phyloP scores from a whole-genome alignment of 2,888 invertebrate genomes.

The Mimumesa dahlbomi region DNA sequence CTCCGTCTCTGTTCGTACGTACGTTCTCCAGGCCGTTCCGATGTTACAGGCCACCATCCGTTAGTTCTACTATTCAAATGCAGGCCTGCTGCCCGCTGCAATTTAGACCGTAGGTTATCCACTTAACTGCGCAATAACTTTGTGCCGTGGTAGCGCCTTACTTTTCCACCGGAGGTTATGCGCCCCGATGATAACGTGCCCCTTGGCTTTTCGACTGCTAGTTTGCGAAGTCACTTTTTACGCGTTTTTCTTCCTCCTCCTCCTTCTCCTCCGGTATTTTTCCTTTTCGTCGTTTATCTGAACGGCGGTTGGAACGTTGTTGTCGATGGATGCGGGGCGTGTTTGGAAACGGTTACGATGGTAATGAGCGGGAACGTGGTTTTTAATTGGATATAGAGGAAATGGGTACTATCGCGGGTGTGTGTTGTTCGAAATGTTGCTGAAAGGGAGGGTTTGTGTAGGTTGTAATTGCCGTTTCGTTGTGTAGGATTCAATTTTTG shows the following conservation, averaged over 20 bases:
- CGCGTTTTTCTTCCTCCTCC: constrained; percentile 15
- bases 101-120: constrained; percentile 66
- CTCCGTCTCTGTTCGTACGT: constrained; percentile 9
- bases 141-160: constrained; percentile 35
- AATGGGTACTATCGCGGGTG: too few relatives aligned
- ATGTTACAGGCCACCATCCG: constrained; percentile 45
- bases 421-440: too few relatives aligned
- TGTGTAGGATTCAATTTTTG: too few relatives aligned
- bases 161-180: constrained; percentile 38
- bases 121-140: constrained; percentile 62
- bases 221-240: too few relatives aligned
- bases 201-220: constrained; percentile 5
- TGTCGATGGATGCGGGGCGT: too few relatives aligned
- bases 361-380: too few relatives aligned
- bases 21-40: constrained; percentile 29
- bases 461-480: too few relatives aligned
- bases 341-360: too few relatives aligned
- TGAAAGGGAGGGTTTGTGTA: too few relatives aligned
- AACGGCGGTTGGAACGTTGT: too few relatives aligned
- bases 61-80: constrained; percentile 43
- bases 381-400: too few relatives aligned
- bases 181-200: constrained; percentile 41
- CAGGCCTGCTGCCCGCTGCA: constrained; percentile 45
- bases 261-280: not conserved
- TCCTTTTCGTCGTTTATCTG: too few relatives aligned